Evolutionary conservation across 2,113 vertebrate genomes (phyloP), one percentile per base, ranked within the genome.

Genomic region (Cyprinodon variegatus): DNA sequence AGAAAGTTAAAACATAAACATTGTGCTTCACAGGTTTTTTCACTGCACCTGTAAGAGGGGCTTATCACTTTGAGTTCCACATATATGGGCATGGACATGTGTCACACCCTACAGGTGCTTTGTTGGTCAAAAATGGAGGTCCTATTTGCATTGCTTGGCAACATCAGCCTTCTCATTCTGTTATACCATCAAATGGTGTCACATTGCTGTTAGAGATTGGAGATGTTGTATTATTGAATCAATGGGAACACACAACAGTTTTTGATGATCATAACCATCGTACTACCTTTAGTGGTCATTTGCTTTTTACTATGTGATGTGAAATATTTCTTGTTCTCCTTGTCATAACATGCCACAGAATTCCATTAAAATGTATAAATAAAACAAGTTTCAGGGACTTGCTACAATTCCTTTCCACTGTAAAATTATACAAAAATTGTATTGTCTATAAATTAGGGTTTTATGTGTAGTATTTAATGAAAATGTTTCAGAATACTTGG

Each of bases 41-140:
- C 70, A 86, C 39, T 48, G 78, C 84, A 67, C 86, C 81, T 57
- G 78, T 88, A 38, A 85, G 41, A 83, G 86, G 81, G 70, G 79
- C 43, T 48, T 83, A 83, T 53, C 83, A 79, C 77, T 83, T 82
- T 80, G 74, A 84, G 59, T 62, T 73, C 53, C 11, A 83, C 68
- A 61, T 88, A 11, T 39, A 39, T 67, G 68, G 10, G 66, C 0
- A 3, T 39, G 83, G 77, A 83, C 36, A 80, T 65, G 0, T 2
- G 29, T 70, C 85, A 60, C 1, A 77, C 65, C 0, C 14, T 61
- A 4, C 77, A 53, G 22, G 2, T 48, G 83, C 65, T 46, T 8
- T 0, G 7, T 61, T 88, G 77, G 4, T 85, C 4, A 88, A 77
- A 60, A 83, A 88, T 1, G 78, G 75, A 71, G 11, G 14, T 0